Base-by-base conservation (phyloP, 1,140 invertebrate species). In the Anoplolepis gracilipes region DNA sequence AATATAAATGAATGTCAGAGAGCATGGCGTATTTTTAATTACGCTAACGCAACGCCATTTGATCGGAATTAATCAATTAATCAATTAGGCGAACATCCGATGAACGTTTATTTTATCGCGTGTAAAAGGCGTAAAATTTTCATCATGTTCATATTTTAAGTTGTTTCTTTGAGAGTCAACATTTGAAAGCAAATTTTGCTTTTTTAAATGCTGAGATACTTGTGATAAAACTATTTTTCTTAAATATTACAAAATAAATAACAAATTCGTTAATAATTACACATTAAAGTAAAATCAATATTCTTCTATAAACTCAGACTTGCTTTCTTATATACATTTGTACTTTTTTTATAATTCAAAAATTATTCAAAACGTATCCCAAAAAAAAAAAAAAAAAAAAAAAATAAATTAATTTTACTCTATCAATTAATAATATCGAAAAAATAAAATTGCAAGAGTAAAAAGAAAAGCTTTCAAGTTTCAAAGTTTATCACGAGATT, bases 1-100 rank as follows among this genome's bases (percentile, higher is more conserved):
- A 69, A 79, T 79, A 79, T 55, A 69, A 79, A 79, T 69, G 62
- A 79, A 79, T 79, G 77, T 69, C 64, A 79, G 30, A 79, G 64
- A 79, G 77, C 33, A 55, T 7, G 22, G 33, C 22, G 33, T 79
- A 79, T 79, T 79, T 79, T 79, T 79, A 79, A 79, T 79, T 79
- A 79, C 46, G 53, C 62, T 79, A 79, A 69, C 42, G 76, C 61
- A 78, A 67, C 62, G 77, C 33, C 77, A 69, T 69, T 79, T 79
- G 62, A 79, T 79, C 22, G 77, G 77, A 69, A 69, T 69, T 53
- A 69, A 79, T 79, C 33, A 75, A 75, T 75, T 75, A 79, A 79
- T 69, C 77, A 79, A 69, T 79, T 79, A 69, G 64, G 42, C 64
- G 64, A 55, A 79, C 62, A 39, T 79, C 77, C 77, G 77, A 33